Base-by-base conservation (phyloP, 2,797 vertebrate genomes). In the Intellagama lesueurii region DNA sequence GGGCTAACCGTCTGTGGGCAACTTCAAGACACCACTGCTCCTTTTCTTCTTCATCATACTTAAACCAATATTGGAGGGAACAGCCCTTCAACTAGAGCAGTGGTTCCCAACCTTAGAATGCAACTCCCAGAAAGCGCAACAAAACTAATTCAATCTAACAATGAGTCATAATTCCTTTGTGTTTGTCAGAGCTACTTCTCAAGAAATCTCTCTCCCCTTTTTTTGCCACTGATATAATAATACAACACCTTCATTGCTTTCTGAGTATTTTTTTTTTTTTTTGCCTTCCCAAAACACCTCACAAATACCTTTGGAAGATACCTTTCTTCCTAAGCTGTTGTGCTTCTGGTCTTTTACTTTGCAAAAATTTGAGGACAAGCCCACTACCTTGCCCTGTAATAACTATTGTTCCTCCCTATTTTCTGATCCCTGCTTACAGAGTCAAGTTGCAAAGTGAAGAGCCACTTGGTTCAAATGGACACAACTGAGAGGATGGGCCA, bases 281-380 rank as follows among this genome's bases (percentile, higher is more conserved):
- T 68, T 70, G 64, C 22, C 82, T 85, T 72, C 66, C 19, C 30
- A 72, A 68, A 64, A 64, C 56, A 47, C 68, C 66, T 80, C 49
- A 72, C 49, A 79, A 80, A 47, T 60, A 16, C 40, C 40, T 40
- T 40, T 40, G 47, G 44, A 6, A 68, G 30, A 56, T 19, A 85
- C 7, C 9, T 79, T 47, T 26, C 40, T 79, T 79, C 32, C 49
- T 26, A 73, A 49, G 32, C 14, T 82, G 73, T 84, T 4, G 14
- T 85, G 40, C 22, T 85, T 89, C 76, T 85, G 12, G 70, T 72
- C 19, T 40, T 80, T 60, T 19, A 77, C 44, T 49, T 73, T 66
- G 60, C 86, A 80, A 30, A 64, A 24, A 64, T 16, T 8, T 26
- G 32, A 79, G 26, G 9, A n/a, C 28, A 44, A 79, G 83, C 60